Base-by-base conservation (phyloP, 2,888 invertebrate genomes). In the Busseola fusca region DNA sequence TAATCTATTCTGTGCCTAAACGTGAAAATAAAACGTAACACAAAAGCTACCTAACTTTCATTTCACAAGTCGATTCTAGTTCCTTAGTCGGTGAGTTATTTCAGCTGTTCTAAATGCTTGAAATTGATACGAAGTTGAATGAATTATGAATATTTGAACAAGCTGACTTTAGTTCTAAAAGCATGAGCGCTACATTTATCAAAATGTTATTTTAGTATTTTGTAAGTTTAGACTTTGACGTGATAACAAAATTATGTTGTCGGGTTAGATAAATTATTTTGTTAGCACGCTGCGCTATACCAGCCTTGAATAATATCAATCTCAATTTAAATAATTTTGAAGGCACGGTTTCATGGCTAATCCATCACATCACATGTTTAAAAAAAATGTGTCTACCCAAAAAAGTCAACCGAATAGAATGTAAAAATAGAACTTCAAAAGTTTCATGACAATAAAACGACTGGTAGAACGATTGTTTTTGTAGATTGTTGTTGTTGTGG, bases 121-220 rank as follows among this genome's bases (percentile, higher is more conserved):
- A 56, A 78, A 56, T 64, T 64, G 21, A 52, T 58, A 67, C 21
- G 10, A 76, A 71, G 16, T 63, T 34, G 37, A 64, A 72, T 60
- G 52, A 65, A 40, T 65, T 52, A 52, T 40, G 59, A 71, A 63
- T 30, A 63, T 59, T 74, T 66, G 16, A 37, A 74, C 37, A 40
- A 56, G 42, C 50, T 37, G 42, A 76, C 54, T 76, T 54, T 54
- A 42, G 77, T 59, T 76, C 14, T 48, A 64, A 16, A n/a, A 50
- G n/a, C 48, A n/a, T 12, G 34, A 62, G 16, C 14, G 56, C 21
- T 30, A 45, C 18, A 54, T 58, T 58, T 54, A 59, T 50, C 21
- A 60, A 60, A 64, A 60, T 70, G 37, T 42, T 64, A 60, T 77
- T 75, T 60, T 64, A 59, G 59, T 50, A 69, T 48, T 64, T 30